Evolutionary conservation across 2,113 vertebrate species (phyloP).

Genomic region (Rhinolophus sinicus): DNA sequence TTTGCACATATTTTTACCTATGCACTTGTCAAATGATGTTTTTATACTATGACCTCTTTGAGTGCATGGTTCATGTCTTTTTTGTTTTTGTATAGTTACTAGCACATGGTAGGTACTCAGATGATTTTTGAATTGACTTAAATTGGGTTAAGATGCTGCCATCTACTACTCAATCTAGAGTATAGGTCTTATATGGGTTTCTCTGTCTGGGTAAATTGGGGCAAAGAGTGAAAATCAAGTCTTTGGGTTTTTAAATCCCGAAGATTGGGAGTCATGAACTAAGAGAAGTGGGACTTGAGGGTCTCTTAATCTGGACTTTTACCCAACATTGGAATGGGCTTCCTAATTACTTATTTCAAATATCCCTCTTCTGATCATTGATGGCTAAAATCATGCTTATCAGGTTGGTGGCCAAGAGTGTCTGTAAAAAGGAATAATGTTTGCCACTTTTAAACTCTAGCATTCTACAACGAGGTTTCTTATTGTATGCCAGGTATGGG

Average conservation of each 20-base stretch:
- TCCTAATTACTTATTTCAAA: slow-evolving; percentile 3
- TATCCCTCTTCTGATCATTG: slow-evolving; percentile 39
- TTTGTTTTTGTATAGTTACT: slow-evolving; percentile 24
- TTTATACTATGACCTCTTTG: not conserved
- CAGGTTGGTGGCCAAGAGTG: not conserved
- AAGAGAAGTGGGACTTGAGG: not conserved
- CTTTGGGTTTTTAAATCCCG: not conserved
- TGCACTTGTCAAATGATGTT: slow-evolving; percentile 31
- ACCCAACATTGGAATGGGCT: not conserved
- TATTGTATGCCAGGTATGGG: not conserved
- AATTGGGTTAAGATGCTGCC: slow-evolving; percentile 31
- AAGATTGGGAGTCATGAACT: not conserved
- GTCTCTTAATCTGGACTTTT: not conserved
- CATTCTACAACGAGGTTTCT: not conserved
- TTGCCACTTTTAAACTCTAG: not conserved
- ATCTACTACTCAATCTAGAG: not conserved
- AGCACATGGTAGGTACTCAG: not conserved
- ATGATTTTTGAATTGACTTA: slow-evolving; percentile 24
- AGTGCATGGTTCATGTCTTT: not conserved
- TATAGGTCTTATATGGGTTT: not conserved
- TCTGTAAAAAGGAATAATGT: not conserved
- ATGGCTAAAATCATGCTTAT: not conserved
- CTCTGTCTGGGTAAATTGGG: not conserved
- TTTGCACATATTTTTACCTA: slow-evolving; percentile 34
- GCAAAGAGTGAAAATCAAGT: slow-evolving; percentile 44